phyloP scores from a whole-genome alignment of 2,113 vertebrate species.

The Aptenodytes forsteri region DNA sequence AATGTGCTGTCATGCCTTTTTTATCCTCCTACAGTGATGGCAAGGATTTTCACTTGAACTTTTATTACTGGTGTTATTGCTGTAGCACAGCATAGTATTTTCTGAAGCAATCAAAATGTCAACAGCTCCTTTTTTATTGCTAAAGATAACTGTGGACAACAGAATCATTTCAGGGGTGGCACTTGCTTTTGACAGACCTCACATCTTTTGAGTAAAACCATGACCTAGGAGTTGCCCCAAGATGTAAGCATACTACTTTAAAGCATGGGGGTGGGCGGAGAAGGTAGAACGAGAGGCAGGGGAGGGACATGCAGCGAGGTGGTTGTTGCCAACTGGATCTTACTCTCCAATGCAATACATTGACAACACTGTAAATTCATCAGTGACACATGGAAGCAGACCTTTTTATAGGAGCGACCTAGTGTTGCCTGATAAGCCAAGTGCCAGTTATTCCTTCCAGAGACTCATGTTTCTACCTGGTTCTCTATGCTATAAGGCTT shows the following conservation, averaged over 20 bases:
- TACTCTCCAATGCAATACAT: not conserved
- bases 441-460: not conserved
- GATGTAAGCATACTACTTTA: not conserved
- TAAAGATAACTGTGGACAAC: not conserved
- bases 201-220: not conserved
- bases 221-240: not conserved
- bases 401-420: not conserved
- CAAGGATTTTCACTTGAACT: constrained; percentile 21
- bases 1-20: not conserved
- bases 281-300: not conserved
- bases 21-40: not conserved
- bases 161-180: not conserved
- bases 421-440: not conserved
- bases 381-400: not conserved
- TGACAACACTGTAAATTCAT: not conserved
- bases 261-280: not conserved
- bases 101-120: constrained; percentile 23
- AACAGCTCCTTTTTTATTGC: not conserved
- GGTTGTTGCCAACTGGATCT: not conserved
- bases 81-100: not conserved
- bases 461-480: not conserved
- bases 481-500: not conserved
- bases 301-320: not conserved
- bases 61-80: not conserved
- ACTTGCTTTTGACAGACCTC: not conserved